Conservation (phyloP, 2,888 invertebrate genomes). For the Chesias legatella region DNA sequence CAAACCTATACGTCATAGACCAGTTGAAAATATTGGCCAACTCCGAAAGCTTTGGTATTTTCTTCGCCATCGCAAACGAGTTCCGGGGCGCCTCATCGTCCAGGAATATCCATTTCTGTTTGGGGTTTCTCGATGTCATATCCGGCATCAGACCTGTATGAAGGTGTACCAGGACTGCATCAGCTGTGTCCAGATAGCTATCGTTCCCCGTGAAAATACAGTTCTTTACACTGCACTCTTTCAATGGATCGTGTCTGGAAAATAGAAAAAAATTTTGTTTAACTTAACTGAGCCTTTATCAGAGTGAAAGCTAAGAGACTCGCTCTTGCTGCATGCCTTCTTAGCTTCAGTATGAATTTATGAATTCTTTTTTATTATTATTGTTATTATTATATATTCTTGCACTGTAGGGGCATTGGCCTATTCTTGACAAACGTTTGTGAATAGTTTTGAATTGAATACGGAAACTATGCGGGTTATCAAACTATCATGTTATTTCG, state of each 20-base stretch:
- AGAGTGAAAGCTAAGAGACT: too few species aligned
- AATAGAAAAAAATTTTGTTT: too few species aligned
- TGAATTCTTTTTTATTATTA: too few species aligned
- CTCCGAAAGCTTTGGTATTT: conserved; percentile 47
- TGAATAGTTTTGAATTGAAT: too few species aligned
- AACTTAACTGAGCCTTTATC: too few species aligned
- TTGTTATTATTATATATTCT: too few species aligned
- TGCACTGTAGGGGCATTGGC: too few species aligned
- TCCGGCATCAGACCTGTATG: conserved; percentile 59
- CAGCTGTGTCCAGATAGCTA: conserved; percentile 68
- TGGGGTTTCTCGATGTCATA: conserved; percentile 38
- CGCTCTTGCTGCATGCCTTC: too few species aligned
- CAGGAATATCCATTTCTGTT: conserved; percentile 85
- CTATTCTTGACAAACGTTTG: too few species aligned
- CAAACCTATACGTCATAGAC: conserved; percentile 84
- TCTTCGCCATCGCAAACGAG: conserved; percentile 68
- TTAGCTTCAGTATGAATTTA: too few species aligned
- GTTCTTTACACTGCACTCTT: conserved; percentile 81
- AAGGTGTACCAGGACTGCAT: conserved; percentile 81
- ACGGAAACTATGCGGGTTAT: too few species aligned
- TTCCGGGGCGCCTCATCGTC: conserved; percentile 84
- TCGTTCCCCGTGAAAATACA: conserved; percentile 81
- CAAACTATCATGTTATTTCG: too few species aligned
- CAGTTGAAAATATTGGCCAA: conserved; percentile 84
- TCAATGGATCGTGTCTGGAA: conserved; percentile 75